Percentiles rank a stretch among this genome's conserved stretches.
These are phyloP conservation scores for Halesus radiatus DNA, from an alignment of 1,140 invertebrate species.

Conservation along the genomic window DNA sequence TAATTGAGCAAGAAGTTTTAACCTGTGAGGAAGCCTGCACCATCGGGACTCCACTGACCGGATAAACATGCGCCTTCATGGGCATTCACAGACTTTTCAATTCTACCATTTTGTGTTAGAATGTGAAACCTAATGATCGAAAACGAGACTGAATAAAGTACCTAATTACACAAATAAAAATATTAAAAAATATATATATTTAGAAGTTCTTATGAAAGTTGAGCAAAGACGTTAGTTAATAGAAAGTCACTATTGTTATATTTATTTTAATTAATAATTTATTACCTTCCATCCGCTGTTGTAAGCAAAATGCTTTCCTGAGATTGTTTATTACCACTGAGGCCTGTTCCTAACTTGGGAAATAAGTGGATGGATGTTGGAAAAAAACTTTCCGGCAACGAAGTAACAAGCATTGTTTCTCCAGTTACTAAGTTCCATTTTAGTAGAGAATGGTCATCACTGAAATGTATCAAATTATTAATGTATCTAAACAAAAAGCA, in stretches of 20 bases:
- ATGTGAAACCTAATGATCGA: slow-evolving; percentile 81
- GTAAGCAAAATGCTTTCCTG: slow-evolving; percentile 90
- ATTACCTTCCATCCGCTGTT: slow-evolving; percentile 86
- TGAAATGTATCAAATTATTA: slow-evolving; percentile 62
- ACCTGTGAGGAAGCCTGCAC: slow-evolving; percentile 90
- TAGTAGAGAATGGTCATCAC: slow-evolving; percentile 92
- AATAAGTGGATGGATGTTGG: slow-evolving; percentile 91
- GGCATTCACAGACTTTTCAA: slow-evolving; percentile 93
- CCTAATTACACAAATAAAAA: no score
- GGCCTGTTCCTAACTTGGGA: slow-evolving; percentile 70
- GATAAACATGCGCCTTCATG: slow-evolving; percentile 92
- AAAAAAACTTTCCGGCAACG: slow-evolving; percentile 86
- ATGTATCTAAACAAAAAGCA: not conserved
- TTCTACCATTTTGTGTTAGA: slow-evolving; percentile 87
- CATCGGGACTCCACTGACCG: slow-evolving; percentile 93
- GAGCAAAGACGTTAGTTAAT: no score
- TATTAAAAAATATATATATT: no score
- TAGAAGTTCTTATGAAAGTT: no score
- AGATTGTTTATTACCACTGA: slow-evolving; percentile 75
- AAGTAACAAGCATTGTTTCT: slow-evolving; percentile 82
- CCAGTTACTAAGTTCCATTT: slow-evolving; percentile 89
- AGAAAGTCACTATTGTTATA: no score
- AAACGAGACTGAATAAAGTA: no score
- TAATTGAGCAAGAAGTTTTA: not conserved
- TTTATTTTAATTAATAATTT: not conserved